phyloP scores from a whole-genome alignment of 2,113 vertebrate species.

The Lophura nycthemera region DNA sequence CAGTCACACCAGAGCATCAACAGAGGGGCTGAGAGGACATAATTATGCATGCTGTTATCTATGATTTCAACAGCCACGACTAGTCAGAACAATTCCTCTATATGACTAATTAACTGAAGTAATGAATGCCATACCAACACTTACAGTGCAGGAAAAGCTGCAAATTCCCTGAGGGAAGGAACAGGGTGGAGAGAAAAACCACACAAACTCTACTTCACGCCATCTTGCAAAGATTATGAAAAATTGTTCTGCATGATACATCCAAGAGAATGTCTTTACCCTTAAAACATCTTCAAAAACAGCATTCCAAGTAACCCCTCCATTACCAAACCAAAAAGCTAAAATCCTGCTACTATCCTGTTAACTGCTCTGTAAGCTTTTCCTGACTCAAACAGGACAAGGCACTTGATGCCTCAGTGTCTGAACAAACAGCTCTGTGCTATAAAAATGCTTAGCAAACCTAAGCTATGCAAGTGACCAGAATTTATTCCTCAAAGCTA shows the following conservation, averaged over 20 bases:
- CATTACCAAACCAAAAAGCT: neutral
- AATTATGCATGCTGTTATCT: neutral
- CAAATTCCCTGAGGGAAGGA: slow-evolving; percentile 59
- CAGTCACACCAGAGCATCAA: neutral
- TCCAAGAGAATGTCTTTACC: fast-evolving
- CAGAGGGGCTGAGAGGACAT: neutral
- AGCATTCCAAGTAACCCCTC: neutral
- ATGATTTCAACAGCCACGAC: slow-evolving; percentile 49
- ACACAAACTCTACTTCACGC: slow-evolving; percentile 36
- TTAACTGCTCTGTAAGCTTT: neutral
- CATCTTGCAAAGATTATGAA: neutral
- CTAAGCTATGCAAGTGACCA: neutral
- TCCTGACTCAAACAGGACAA: neutral
- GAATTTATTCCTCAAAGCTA: neutral
- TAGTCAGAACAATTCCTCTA: slow-evolving; percentile 68
- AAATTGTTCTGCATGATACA: neutral
- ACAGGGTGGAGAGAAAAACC: slow-evolving; percentile 43
- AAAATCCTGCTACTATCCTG: neutral
- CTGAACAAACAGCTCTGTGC: neutral
- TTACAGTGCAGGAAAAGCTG: slow-evolving; percentile 46
- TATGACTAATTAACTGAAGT: slow-evolving; percentile 69
- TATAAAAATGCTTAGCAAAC: neutral
- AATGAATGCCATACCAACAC: slow-evolving; percentile 49
- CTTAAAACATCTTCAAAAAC: neutral
- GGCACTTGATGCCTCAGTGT: neutral